These are phyloP conservation scores for Tragopan temminckii DNA, from an alignment of 2,797 vertebrate species.

Conservation along the genomic window DNA sequence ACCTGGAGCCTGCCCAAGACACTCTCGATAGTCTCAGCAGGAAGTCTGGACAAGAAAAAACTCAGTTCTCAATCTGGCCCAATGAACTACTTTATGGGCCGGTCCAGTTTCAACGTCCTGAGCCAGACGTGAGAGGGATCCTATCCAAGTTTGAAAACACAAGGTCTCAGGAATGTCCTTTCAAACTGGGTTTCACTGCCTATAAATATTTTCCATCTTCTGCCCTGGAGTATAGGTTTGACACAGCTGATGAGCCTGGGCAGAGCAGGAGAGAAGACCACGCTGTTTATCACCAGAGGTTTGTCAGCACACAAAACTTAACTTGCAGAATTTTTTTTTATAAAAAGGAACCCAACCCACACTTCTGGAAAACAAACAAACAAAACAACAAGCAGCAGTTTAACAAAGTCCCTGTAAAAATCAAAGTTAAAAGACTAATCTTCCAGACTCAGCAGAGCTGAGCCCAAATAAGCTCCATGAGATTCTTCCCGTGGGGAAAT, in stretches of 20 bases:
- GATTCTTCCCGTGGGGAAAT: background rate
- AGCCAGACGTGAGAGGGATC: constrained; percentile 7
- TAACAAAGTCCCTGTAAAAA: background rate
- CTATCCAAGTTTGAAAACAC: constrained; percentile 44
- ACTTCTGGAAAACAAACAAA: background rate
- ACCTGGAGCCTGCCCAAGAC: constrained; percentile 63
- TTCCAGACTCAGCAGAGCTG: background rate
- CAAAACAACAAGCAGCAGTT: background rate
- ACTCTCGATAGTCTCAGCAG: constrained; percentile 47
- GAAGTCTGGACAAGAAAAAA: constrained; percentile 63
- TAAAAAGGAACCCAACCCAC: background rate
- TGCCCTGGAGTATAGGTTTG: constrained; percentile 14
- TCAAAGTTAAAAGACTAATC: background rate
- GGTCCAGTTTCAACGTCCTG: constrained; percentile 20
- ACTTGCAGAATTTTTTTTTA: background rate
- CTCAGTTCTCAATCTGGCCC: constrained; percentile 56
- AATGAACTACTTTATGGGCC: constrained; percentile 25
- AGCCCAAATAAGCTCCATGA: background rate
- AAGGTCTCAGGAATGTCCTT: constrained; percentile 41
- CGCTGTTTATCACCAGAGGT: background rate
- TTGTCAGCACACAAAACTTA: background rate
- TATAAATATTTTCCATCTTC: constrained; percentile 57
- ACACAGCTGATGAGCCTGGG: background rate
- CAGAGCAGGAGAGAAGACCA: background rate
- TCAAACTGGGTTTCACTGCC: constrained; percentile 51